Evolutionary conservation across 2,888 invertebrate genomes (phyloP).

Genomic region (Lasioglossum lativentre): DNA sequence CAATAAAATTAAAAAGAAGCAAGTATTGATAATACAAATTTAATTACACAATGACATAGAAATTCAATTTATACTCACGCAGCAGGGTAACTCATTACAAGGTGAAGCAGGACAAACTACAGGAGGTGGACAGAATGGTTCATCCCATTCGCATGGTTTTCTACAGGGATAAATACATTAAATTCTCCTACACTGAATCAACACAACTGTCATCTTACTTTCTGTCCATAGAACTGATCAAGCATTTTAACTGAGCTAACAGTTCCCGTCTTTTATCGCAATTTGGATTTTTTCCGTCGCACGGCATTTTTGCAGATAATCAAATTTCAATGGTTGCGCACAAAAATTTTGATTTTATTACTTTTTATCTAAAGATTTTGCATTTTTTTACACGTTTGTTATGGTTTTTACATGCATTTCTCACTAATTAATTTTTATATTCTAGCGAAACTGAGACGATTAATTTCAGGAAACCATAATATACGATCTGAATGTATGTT

Average conservation of each 20-base stretch:
- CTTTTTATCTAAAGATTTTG: slow-evolving; percentile 4
- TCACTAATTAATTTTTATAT: slow-evolving; percentile 39
- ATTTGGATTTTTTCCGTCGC: slow-evolving; percentile 80
- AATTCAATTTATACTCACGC: slow-evolving; percentile 67
- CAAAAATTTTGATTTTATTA: slow-evolving; percentile 46
- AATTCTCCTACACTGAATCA: background rate
- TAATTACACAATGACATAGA: background rate
- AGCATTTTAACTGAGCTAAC: slow-evolving; percentile 80
- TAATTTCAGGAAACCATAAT: slow-evolving; percentile 22
- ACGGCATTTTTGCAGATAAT: slow-evolving; percentile 76
- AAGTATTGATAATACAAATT: background rate
- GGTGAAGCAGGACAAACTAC: slow-evolving; percentile 66
- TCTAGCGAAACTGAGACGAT: slow-evolving; percentile 7
- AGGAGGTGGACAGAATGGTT: slow-evolving; percentile 74
- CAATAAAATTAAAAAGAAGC: background rate
- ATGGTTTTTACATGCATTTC: slow-evolving; percentile 20
- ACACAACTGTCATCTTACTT: slow-evolving; percentile 69
- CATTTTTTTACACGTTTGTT: slow-evolving; percentile 42
- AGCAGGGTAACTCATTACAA: slow-evolving; percentile 63
- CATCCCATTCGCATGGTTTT: slow-evolving; percentile 83
- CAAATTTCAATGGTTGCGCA: slow-evolving; percentile 7
- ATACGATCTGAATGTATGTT: slow-evolving; percentile 35
- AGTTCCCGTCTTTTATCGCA: slow-evolving; percentile 79
- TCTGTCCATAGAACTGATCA: slow-evolving; percentile 80
- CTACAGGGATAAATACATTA: slow-evolving; percentile 59